phyloP scores from a whole-genome alignment of 2,113 vertebrate species.

The Isichthys henryi region DNA sequence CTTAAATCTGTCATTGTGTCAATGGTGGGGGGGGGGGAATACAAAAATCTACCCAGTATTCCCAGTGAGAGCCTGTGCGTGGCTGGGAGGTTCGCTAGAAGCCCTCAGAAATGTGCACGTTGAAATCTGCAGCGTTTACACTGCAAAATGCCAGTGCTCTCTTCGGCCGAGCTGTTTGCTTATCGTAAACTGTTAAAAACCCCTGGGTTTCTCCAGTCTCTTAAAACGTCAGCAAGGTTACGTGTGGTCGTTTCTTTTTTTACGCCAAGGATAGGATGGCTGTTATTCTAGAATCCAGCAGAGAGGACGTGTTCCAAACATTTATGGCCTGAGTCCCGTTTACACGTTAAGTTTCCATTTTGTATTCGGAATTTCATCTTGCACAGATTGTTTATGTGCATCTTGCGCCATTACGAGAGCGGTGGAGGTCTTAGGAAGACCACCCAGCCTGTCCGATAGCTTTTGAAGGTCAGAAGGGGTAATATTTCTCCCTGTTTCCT shows the following conservation, averaged over 20 bases:
- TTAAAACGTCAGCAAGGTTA: background rate
- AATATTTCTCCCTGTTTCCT: background rate
- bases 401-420: background rate
- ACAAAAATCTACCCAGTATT: background rate
- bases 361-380: background rate
- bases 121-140: slow-evolving; percentile 1
- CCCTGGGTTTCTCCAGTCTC: background rate
- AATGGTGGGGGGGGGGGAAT: background rate
- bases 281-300: background rate
- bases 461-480: background rate
- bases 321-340: slow-evolving; percentile 5
- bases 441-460: background rate
- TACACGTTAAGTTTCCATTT: background rate
- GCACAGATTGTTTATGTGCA: background rate
- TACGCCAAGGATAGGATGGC: background rate
- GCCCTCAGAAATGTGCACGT: background rate
- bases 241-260: background rate
- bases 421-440: background rate
- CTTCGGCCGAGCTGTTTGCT: background rate
- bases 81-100: background rate
- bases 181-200: slow-evolving; percentile 6
- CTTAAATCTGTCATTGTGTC: slow-evolving; percentile 23
- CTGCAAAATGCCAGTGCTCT: background rate
- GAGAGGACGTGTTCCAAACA: background rate
- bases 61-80: background rate